Base-by-base conservation (phyloP, 2,888 invertebrate species). In the Crossocerus cetratus region DNA sequence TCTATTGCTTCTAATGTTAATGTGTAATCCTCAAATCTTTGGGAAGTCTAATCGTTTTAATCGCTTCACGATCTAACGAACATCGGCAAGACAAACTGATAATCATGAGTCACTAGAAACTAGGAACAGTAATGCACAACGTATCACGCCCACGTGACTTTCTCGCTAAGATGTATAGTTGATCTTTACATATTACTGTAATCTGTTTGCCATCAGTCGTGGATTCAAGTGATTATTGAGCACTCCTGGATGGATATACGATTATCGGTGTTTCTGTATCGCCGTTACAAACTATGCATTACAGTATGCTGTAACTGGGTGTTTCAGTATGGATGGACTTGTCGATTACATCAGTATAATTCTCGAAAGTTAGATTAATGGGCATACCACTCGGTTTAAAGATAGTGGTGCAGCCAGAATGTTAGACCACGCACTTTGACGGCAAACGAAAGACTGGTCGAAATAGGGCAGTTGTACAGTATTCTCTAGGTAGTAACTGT, bases 241-340 rank as follows among this genome's bases (percentile, higher is more conserved):
- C 77, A 77, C 74, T 71, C 74, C 71, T 78, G 78, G 74, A 78
- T 78, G 78, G 77, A 78, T 65, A 74, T 49, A 49, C 64, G 61
- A 78, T 56, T 74, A 66, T 72, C 69, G 58, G 61, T 68, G n/a
- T 67, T 65, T 64, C 66, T 59, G 70, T 71, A 77, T 65, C 63
- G 66, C 57, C 42, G 20, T 59, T 62, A 58, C 43, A 13, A 69
- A 66, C 66, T 59, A 58, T 49, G 16, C 14, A 16, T 64, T 49
- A 77, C 63, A 77, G 66, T 59, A 60, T 71, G 22, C 14, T 23
- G 59, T 64, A 57, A 58, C 65, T 63, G 68, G 43, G 69, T 72
- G 57, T 72, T 69, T 22, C 53, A 57, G 49, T 71, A 66, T 77
- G 78, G 77, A 78, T 78, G 77, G 78, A 78, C 66, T 78, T 77